Percentiles rank a stretch among this genome's conserved stretches.
phyloP scores from a whole-genome alignment of 2,113 vertebrate species.

The Sinosuthora webbiana region DNA sequence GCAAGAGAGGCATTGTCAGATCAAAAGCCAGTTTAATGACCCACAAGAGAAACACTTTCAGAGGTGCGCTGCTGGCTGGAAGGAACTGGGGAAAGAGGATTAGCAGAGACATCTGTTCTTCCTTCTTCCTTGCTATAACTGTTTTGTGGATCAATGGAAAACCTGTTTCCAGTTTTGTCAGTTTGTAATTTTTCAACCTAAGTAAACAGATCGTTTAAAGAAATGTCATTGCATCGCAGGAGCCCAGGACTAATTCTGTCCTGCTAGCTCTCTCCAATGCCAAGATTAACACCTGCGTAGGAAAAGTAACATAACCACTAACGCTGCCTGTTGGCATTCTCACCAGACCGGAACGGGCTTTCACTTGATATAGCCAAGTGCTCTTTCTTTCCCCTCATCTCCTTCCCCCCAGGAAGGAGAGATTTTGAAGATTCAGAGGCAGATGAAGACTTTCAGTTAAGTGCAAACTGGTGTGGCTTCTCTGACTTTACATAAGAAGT shows the following conservation, averaged over 20 bases:
- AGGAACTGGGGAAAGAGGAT: neutral
- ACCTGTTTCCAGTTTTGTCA: conserved; percentile 17
- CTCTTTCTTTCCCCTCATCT: neutral
- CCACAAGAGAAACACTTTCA: neutral
- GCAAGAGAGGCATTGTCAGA: neutral
- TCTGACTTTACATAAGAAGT: neutral
- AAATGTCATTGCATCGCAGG: neutral
- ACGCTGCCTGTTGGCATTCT: neutral
- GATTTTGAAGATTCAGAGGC: neutral
- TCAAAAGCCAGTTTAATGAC: neutral
- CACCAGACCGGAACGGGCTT: neutral
- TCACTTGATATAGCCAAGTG: neutral
- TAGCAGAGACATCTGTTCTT: neutral
- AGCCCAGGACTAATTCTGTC: conserved; percentile 28
- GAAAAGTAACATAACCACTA: conserved; percentile 42
- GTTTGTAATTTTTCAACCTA: conserved; percentile 23
- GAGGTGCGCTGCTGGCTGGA: neutral
- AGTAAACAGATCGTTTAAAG: conserved; percentile 31
- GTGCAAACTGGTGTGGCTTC: neutral
- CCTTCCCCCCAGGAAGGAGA: neutral
- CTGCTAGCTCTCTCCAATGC: neutral
- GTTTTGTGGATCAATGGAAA: neutral
- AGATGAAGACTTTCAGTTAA: neutral
- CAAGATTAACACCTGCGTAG: conserved; percentile 58
- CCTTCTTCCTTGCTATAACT: neutral